phyloP scores from a whole-genome alignment of 2,113 vertebrate species.

The Motacilla tschutschensis region DNA sequence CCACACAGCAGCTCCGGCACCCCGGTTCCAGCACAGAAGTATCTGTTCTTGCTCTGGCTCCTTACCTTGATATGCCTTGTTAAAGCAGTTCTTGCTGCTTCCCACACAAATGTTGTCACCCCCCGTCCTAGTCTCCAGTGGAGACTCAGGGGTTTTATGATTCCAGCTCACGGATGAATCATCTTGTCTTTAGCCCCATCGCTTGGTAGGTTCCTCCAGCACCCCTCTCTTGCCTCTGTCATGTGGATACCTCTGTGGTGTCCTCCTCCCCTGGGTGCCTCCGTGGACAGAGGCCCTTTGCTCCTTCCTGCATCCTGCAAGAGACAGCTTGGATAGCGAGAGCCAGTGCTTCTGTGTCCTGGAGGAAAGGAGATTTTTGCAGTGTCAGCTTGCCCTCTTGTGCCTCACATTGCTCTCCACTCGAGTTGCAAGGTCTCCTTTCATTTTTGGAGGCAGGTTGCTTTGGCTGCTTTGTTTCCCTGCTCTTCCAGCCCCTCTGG shows the following conservation, averaged over 20 bases:
- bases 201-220: background rate
- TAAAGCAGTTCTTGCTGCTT: conserved; percentile 29
- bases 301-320: background rate
- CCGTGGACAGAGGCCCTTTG: background rate
- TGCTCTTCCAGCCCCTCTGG: background rate
- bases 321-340: background rate
- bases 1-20: background rate
- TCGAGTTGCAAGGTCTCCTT: background rate
- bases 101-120: background rate
- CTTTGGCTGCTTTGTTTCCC: background rate
- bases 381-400: background rate
- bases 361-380: background rate
- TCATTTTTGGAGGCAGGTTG: background rate
- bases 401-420: background rate
- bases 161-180: background rate
- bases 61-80: background rate
- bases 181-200: background rate
- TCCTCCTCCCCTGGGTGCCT: background rate
- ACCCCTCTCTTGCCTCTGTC: background rate
- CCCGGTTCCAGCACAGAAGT: background rate
- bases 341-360: background rate
- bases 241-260: fast-evolving
- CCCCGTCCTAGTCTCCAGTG: background rate
- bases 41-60: background rate
- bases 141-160: background rate